Conservation (phyloP, 2,888 invertebrate genomes). For the Epinotia brunnichana region DNA sequence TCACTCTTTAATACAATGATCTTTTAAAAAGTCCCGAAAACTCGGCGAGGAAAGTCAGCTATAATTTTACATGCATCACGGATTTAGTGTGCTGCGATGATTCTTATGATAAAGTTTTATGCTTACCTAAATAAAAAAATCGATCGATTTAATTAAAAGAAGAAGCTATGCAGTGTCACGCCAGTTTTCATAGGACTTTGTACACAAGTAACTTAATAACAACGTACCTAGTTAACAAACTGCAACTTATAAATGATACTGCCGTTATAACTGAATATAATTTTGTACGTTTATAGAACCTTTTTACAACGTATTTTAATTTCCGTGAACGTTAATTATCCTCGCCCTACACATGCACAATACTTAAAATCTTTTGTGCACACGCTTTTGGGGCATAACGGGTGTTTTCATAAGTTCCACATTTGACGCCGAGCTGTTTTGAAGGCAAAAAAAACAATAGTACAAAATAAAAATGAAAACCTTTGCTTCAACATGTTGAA, state of each 20-base stretch:
- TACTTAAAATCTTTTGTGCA: slow-evolving; percentile 10
- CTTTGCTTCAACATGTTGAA: not conserved
- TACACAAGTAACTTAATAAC: no score
- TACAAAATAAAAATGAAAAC: not conserved
- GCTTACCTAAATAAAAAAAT: not conserved
- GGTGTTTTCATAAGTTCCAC: slow-evolving; percentile 4
- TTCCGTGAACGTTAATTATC: not conserved
- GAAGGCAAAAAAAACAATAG: slow-evolving; percentile 14
- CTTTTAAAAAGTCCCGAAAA: no score
- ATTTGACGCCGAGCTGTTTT: slow-evolving; percentile 8
- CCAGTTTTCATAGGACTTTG: no score
- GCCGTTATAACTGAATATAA: not conserved
- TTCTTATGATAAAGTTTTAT: not conserved
- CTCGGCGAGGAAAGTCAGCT: no score
- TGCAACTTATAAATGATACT: not conserved
- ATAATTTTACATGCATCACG: not conserved
- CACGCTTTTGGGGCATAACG: not conserved
- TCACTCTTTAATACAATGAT: no score
- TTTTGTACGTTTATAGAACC: not conserved
- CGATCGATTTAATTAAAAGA: no score
- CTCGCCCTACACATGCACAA: not conserved
- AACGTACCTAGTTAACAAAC: not conserved
- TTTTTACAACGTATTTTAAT: not conserved
- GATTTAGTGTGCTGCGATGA: not conserved
- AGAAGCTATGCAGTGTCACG: no score